phyloP scores from a whole-genome alignment of 1,140 invertebrate genomes.

The Pteromalus puparum region DNA sequence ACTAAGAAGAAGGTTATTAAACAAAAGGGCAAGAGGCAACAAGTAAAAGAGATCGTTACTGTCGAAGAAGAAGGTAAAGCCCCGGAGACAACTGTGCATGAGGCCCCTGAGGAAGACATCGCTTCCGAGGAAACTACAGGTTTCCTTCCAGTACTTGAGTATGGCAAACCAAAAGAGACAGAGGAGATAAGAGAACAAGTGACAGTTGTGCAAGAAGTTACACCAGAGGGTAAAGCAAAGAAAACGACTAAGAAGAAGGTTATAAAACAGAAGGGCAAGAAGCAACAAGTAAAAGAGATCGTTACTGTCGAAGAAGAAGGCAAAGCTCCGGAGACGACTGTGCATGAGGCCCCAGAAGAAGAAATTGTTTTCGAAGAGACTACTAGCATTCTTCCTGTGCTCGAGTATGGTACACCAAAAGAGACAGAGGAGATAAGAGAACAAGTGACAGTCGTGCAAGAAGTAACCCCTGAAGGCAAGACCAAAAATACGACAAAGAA shows the following conservation, averaged over 20 bases:
- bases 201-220: constrained; percentile 55
- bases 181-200: constrained; percentile 44
- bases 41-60: constrained; percentile 73
- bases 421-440: not conserved
- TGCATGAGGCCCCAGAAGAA: constrained; percentile 55
- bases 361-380: constrained; percentile 21
- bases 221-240: constrained; percentile 57
- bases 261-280: constrained; percentile 65
- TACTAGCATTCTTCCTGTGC: not conserved
- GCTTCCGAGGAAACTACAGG: not conserved
- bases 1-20: constrained; percentile 66
- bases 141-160: constrained; percentile 7
- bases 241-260: constrained; percentile 53
- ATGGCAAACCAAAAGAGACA: constrained; percentile 29
- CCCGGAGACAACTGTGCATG: constrained; percentile 55
- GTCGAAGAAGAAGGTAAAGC: constrained; percentile 63
- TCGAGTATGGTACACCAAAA: constrained; percentile 45
- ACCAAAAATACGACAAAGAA: constrained; percentile 52
- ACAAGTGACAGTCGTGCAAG: constrained; percentile 50
- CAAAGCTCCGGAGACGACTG: constrained; percentile 67
- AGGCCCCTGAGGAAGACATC: constrained; percentile 55
- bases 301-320: constrained; percentile 74
- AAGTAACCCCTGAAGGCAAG: constrained; percentile 46
- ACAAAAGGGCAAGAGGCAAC: constrained; percentile 64
- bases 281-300: constrained; percentile 72